A percentile compares a stretch with the other conserved stretches of the same genome.
phyloP scores from a whole-genome alignment of 2,797 vertebrate species.

The Anomalospiza imberbis region DNA sequence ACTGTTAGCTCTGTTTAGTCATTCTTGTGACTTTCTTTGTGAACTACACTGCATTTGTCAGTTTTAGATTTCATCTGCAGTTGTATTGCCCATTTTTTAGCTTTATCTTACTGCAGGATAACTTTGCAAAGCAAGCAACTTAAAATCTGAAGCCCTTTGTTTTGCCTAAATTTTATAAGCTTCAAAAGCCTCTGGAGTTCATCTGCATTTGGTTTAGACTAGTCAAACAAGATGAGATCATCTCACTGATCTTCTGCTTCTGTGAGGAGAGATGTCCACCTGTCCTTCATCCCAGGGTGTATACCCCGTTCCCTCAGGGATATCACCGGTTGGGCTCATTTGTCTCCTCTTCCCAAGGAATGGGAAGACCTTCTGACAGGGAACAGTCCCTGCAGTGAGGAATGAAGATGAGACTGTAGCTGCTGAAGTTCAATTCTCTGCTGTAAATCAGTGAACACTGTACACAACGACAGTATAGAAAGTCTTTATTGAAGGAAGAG shows the following conservation, averaged over 20 bases:
- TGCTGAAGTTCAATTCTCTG: background rate
- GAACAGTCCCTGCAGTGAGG: background rate
- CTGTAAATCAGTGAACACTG: background rate
- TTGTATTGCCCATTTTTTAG: background rate
- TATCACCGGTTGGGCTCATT: background rate
- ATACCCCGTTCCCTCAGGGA: rapidly evolving
- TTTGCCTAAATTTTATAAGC: background rate
- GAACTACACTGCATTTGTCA: background rate
- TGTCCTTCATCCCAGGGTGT: background rate
- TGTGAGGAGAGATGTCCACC: background rate
- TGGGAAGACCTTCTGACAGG: background rate
- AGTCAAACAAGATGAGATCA: background rate
- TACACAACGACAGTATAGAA: background rate
- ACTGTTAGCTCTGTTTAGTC: background rate
- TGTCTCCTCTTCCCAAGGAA: background rate
- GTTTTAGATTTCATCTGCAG: background rate
- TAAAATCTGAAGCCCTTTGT: background rate
- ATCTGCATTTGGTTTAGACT: background rate
- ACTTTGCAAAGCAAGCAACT: background rate
- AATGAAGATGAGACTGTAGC: background rate
- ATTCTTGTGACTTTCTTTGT: background rate
- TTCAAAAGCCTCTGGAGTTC: background rate
- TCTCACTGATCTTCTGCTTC: background rate
- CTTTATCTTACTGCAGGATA: background rate
- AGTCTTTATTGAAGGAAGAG: background rate